Evolutionary conservation across 2,888 invertebrate species (phyloP), one percentile per base, ranked within the genome.

Genomic region (Noctua janthe): DNA sequence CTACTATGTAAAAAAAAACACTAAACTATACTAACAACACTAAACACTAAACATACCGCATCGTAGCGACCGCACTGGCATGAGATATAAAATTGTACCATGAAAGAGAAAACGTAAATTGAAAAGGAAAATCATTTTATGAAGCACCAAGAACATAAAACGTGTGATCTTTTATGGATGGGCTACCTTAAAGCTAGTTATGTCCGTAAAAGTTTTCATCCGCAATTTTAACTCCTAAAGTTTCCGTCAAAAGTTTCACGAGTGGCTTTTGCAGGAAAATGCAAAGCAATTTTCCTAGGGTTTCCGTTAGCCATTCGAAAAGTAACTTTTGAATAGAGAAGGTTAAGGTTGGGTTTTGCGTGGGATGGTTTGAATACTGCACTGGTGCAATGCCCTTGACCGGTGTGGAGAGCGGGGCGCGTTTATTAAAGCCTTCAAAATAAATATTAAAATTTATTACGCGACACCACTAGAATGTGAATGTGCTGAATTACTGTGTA

Each of bases 331-430:
- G 23, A 1, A 0, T 4, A 1, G 0, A 0, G 71, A 17, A 5
- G 47, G 47, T 69, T 90, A 91, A 82, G 80, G 91, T 90, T 81
- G 51, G 78, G 86, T 86, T 82, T 92, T 47, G 84, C 59, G n/a
- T 83, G 82, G n/a, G 64, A 39, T 23, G 11, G 15, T 35, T 43
- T 77, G 1, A 82, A 80, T 89, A 85, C 91, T 92, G 92, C 91
- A 92, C 77, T 89, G 88, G 85, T 89, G 92, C 91, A 90, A 83
- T 82, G 93, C 91, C 93, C 94, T 94, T 94, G 94, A 93, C 94
- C 93, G 90, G 78, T 71, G 86, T 81, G 86, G 85, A 89, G 90
- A 83, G 90, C 78, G 76, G 76, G 80, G 84, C 84, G 87, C 89
- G 83, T 89, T 81, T 81, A 82, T 85, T 82, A 82, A 87, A 92